Conservation (phyloP, 2,888 invertebrate species). For the Thecophora atra region DNA sequence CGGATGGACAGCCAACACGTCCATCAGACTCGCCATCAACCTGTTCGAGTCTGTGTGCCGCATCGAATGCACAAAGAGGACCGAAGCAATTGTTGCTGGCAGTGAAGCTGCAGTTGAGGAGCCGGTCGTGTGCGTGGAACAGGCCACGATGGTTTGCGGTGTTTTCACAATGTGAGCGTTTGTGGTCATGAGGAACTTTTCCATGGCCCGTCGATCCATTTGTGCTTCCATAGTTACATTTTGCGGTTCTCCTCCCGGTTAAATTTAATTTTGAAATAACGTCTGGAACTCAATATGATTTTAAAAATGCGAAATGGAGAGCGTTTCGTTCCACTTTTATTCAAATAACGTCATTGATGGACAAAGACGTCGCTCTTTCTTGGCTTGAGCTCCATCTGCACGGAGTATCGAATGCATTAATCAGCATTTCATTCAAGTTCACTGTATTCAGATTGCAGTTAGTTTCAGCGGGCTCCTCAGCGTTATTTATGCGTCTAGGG, state of each 20-base stretch:
- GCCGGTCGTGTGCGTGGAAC: neutral
- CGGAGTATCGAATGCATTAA: slow-evolving; percentile 5
- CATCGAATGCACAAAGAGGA: neutral
- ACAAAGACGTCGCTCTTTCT: too few relatives aligned
- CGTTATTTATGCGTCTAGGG: slow-evolving; percentile 28
- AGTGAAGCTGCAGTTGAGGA: neutral
- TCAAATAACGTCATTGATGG: too few relatives aligned
- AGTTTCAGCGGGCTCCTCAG: slow-evolving; percentile 12
- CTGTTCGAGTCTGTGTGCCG: neutral
- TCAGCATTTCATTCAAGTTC: slow-evolving; percentile 26
- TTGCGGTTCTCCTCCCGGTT: too few relatives aligned
- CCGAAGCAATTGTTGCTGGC: slow-evolving; percentile 12
- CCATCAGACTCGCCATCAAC: too few relatives aligned
- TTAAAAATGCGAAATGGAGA: too few relatives aligned
- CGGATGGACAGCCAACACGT: too few relatives aligned
- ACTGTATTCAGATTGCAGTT: neutral
- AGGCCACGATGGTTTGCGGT: neutral
- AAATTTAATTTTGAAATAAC: too few relatives aligned
- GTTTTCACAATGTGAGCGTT: neutral
- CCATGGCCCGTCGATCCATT: too few relatives aligned
- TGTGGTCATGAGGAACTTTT: neutral
- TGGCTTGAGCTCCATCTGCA: neutral
- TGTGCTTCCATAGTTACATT: too few relatives aligned
- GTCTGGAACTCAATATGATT: too few relatives aligned
- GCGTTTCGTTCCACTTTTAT: too few relatives aligned